Evolutionary conservation across 2,797 vertebrate genomes (phyloP), one percentile per base, ranked within the genome.

Genomic region (Lagorchestes hirsutus): DNA sequence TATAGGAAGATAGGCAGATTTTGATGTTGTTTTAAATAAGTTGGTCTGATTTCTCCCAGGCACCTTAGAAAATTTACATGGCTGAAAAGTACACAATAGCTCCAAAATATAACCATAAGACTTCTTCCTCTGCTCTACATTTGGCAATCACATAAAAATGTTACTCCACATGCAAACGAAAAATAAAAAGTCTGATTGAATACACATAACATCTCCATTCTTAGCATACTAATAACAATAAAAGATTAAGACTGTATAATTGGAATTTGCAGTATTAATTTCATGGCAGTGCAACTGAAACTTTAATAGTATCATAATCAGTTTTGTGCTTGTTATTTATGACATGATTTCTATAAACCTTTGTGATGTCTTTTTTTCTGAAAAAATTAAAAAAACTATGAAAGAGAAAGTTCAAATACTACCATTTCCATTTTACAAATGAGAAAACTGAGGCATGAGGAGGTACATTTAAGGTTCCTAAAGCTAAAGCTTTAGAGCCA

Each of bases 1-100:
- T 46, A 82, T 0, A 27, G 22, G 18, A 46, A 22, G 8, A 82
- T 9, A 40, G 40, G 22, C 74, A 82, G 22, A 46, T 46, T 27
- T 46, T 82, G n/a, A 22, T 34, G 16, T 18, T 10, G 18, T 82
- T 82, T 46, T 91, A 31, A 57, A 90, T 29, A 58, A 87, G 54
- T 5, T 6, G 55, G 27, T 5, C 52, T 93, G 91, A 95, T n/a
- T 90, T 94, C 22, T 95, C n/a, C 67, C 58, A 93, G 52, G 40
- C 54, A 29, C 40, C 9, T 92, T n/a, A 93, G 22, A 92, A 74
- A 62, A 96, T 55, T n/a, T 94, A 31, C 52, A 10, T 55, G 82
- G 54, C 59, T 90, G 74, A 95, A 96, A 93, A 4, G 90, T 74
- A 94, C 92, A 58, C 54, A 94, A 67, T n/a, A 57, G 57, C 52